These are phyloP conservation scores for Columba guinea DNA, from an alignment of 2,797 vertebrate genomes.

Conservation along the genomic window DNA sequence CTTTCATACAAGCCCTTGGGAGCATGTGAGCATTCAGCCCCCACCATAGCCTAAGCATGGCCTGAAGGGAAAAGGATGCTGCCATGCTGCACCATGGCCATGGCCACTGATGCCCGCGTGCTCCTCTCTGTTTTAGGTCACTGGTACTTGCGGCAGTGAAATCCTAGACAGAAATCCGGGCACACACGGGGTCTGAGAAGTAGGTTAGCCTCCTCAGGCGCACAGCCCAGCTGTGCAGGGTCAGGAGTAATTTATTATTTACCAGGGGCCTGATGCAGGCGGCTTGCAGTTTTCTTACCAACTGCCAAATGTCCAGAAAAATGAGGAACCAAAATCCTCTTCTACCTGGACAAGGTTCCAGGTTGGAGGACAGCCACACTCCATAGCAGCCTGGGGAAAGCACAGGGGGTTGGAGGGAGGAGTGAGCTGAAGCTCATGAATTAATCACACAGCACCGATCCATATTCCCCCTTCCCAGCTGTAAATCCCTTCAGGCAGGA, in stretches of 20 bases:
- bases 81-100: not conserved
- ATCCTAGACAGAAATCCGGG: not conserved
- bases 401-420: not conserved
- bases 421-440: not conserved
- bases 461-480: not conserved
- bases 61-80: not conserved
- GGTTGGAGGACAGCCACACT: not conserved
- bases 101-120: accelerated
- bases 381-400: not conserved
- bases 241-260: not conserved
- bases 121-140: not conserved
- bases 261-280: not conserved
- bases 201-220: not conserved
- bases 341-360: not conserved
- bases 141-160: not conserved
- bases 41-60: not conserved
- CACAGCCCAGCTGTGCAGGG: accelerated
- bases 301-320: not conserved
- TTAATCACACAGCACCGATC: accelerated
- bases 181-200: not conserved
- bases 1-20: not conserved
- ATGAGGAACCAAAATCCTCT: not conserved
- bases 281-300: not conserved
- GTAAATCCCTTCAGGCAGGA: not conserved
- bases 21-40: not conserved